Percentiles rank a stretch among this genome's conserved stretches.
Conservation (phyloP, 35 echinoderm and acorn worm species). For the Ophiothrix spiculata region DNA sequence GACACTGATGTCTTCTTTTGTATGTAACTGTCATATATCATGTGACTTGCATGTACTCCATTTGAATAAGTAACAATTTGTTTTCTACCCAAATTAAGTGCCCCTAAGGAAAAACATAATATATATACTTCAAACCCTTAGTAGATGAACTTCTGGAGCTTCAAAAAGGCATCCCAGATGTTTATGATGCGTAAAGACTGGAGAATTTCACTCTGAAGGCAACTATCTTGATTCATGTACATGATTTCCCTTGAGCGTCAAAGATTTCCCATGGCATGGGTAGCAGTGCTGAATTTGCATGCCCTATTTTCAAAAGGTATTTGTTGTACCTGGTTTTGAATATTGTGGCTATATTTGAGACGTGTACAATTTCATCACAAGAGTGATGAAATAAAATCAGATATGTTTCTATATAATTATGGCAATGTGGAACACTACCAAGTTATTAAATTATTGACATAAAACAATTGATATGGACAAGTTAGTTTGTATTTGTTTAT, state of each 20-base stretch:
- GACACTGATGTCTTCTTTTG: too few species aligned
- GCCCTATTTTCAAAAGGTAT: not conserved
- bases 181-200: not conserved
- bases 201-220: not conserved
- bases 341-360: not conserved
- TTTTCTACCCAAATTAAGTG: not conserved
- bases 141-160: not conserved
- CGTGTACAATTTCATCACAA: not conserved
- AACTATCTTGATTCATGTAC: not conserved
- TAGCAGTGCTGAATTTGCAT: not conserved
- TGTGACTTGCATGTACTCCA: not conserved
- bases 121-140: not conserved
- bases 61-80: not conserved
- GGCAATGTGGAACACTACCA: not conserved
- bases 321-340: not conserved
- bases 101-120: not conserved
- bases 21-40: not conserved
- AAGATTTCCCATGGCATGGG: not conserved
- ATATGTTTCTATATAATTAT: not conserved
- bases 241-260: not conserved
- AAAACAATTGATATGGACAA: not conserved
- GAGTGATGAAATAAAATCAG: not conserved
- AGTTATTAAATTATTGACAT: not conserved
- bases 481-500: not conserved
- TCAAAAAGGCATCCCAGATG: not conserved